phyloP scores from a whole-genome alignment of 2,888 invertebrate species.

The Serripes groenlandicus region DNA sequence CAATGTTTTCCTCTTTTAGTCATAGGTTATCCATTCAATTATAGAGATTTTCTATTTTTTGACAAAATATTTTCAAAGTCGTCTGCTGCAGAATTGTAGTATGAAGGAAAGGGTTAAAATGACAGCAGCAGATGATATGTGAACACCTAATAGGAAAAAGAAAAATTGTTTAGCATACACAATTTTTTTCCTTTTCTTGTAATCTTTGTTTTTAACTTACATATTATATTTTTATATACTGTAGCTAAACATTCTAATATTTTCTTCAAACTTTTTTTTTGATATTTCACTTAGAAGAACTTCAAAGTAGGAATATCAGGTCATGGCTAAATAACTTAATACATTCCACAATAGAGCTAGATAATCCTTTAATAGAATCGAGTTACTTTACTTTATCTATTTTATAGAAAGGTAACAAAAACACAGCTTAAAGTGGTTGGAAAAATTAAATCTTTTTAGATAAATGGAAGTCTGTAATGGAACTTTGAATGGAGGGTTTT shows the following conservation, averaged over 20 bases:
- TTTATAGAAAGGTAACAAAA: constrained; percentile 17
- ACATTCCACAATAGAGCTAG: constrained; percentile 12
- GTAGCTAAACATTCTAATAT: no score
- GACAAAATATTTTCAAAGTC: no score
- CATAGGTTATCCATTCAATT: no score
- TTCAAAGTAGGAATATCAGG: no score
- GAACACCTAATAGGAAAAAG: neutral
- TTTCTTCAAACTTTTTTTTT: no score
- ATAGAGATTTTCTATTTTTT: no score
- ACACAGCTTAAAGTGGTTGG: neutral
- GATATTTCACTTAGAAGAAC: no score
- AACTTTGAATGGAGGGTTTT: no score
- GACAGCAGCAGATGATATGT: neutral
- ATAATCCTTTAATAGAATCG: constrained; percentile 22
- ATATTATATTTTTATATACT: no score
- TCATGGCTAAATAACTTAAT: no score
- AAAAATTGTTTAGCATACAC: neutral
- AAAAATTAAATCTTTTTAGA: constrained; percentile 4
- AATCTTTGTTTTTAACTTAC: neutral
- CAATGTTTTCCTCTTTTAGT: neutral
- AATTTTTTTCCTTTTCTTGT: neutral
- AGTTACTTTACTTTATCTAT: constrained; percentile 20
- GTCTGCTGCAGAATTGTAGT: no score
- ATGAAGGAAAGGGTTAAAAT: neutral
- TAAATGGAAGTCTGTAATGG: no score